A percentile compares a stretch with the other conserved stretches of the same genome.
Conservation (phyloP, 1,140 invertebrate genomes). For the Pseudomyrmex dendroicus region DNA sequence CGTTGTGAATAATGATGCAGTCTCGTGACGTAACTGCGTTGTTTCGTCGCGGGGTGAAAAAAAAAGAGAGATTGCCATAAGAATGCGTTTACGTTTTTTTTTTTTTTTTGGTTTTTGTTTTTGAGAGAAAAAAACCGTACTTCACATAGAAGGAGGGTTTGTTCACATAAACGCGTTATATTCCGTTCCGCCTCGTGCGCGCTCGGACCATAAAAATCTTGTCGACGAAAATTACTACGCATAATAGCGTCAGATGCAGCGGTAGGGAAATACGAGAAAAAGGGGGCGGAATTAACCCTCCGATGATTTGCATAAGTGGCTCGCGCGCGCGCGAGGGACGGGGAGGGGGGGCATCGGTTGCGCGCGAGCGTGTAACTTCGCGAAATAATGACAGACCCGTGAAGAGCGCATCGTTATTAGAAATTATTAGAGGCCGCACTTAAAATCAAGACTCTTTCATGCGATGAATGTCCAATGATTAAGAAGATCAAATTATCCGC, state of each 20-base stretch:
- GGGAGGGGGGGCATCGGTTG: conserved; percentile 65
- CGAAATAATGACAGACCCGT: conserved; percentile 80
- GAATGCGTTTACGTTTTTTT: conserved; percentile 25
- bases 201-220: conserved; percentile 43
- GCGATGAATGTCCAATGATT: conserved; percentile 84
- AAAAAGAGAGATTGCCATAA: conserved; percentile 19
- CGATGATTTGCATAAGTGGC: conserved; percentile 82
- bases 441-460: conserved; percentile 85
- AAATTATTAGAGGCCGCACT: conserved; percentile 84
- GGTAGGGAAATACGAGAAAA: conserved; percentile 58
- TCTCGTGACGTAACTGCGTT: conserved; percentile 5
- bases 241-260: conserved; percentile 44
- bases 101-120: no score
- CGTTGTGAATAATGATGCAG: conserved; percentile 55
- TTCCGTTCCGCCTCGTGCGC: conserved; percentile 36
- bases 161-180: conserved; percentile 41
- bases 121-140: neutral
- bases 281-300: conserved; percentile 75
- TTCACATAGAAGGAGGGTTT: conserved; percentile 19
- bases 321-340: conserved; percentile 59
- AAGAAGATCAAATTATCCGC: conserved; percentile 82
- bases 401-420: conserved; percentile 80
- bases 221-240: conserved; percentile 39
- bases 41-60: conserved; percentile 2
- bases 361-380: conserved; percentile 65